Evolutionary conservation across 2,888 invertebrate genomes (phyloP), one percentile per base, ranked within the genome.

Genomic region (Phalera bucephala): DNA sequence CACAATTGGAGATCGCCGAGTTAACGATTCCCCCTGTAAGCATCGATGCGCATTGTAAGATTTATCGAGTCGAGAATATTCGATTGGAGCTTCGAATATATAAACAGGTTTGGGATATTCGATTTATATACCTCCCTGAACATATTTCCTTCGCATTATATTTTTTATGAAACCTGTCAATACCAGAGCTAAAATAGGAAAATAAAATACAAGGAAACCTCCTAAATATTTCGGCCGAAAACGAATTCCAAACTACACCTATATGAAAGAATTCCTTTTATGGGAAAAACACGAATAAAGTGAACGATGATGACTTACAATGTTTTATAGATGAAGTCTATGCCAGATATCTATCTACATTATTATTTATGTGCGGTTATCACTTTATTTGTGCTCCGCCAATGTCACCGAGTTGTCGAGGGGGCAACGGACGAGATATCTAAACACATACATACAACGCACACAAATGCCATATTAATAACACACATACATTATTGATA

Each of bases 351-450:
- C 36, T 68, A 64, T 65, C 64, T 67, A 69, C 64, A 54, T 74
- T 73, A 68, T 62, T 79, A 77, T 79, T 76, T 78, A 76, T 83
- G 64, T 72, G 64, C 68, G 62, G 69, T 84, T 88, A 88, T 86
- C 87, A 75, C 68, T 73, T 61, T 83, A 80, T 88, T 87, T 86
- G 82, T 80, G 74, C 75, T 77, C 67, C 68, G 74, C 88, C 89
- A 89, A 89, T 89, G 89, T 89, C 89, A 88, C 84, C 76, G 85
- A 86, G 83, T 85, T 80, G 81, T 67, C 61, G 75, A 64, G 77
- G 79, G 89, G 85, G 85, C 88, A 88, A 87, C 80, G 88, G 71
- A 80, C 89, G 81, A 75, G 61, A 70, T 87, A 84, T 84, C 80
- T 82, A 65, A 64, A 72, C 64, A 63, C 64, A 78, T 66, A 72